Conservation (phyloP, 2,888 invertebrate species). For the Cephalotes varians region DNA sequence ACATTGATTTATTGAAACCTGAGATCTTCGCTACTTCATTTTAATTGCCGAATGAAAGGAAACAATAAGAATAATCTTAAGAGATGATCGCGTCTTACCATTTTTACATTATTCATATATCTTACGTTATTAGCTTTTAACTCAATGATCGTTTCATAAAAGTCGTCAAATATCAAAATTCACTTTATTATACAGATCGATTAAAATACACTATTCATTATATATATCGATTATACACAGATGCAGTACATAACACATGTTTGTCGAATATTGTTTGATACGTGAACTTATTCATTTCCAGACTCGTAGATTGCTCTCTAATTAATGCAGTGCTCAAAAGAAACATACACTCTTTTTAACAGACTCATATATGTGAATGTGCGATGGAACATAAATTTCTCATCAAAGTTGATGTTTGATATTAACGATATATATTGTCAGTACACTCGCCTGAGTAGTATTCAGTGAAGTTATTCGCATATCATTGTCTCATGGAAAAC, state of each 20-base stretch:
- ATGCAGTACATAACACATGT: neutral
- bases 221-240: neutral
- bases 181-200: neutral
- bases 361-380: neutral
- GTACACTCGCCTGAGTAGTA: slow-evolving; percentile 17
- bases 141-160: neutral
- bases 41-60: neutral
- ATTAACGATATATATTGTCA: slow-evolving; percentile 57
- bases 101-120: neutral
- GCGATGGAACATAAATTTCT: slow-evolving; percentile 33
- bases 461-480: slow-evolving; percentile 4
- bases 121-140: too few species aligned
- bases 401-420: neutral
- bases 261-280: neutral
- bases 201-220: neutral
- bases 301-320: neutral
- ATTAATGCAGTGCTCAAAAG: neutral
- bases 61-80: neutral
- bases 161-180: neutral
- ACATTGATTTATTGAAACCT: neutral
- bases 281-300: neutral
- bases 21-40: neutral
- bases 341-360: too few species aligned
- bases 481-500: slow-evolving; percentile 48
- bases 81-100: neutral